Evolutionary conservation across 1,140 invertebrate genomes (phyloP).

Genomic region (Augochlora pura): DNA sequence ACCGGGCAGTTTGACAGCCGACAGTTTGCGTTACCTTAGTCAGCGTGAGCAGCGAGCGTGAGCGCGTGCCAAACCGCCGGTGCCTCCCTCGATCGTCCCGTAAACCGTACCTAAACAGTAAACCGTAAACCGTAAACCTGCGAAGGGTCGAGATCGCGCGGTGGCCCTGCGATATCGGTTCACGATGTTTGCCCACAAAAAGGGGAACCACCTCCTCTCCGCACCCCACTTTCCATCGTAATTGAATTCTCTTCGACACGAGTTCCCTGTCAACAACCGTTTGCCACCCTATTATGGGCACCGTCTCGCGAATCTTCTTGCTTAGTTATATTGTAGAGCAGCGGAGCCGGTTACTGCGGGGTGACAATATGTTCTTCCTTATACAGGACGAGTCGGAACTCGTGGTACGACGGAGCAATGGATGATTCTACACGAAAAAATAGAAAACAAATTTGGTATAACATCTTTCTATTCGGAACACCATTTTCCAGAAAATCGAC

Average conservation of each 20-base stretch:
- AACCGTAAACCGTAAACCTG: no score
- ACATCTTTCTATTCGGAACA: no score
- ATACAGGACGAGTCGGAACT: no score
- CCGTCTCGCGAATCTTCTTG: background rate
- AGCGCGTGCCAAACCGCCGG: conserved; percentile 4
- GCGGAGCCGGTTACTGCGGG: no score
- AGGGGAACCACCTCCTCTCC: background rate
- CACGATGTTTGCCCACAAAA: conserved; percentile 46
- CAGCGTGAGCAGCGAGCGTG: conserved; percentile 34
- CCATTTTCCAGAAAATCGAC: no score
- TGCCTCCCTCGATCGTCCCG: background rate
- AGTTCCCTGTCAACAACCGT: background rate
- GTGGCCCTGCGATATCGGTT: conserved; percentile 37
- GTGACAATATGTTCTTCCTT: no score
- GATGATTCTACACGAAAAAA: no score
- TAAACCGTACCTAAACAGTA: no score
- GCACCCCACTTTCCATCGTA: background rate
- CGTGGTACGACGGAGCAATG: no score
- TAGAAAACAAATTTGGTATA: no score
- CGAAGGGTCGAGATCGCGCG: conserved; percentile 18
- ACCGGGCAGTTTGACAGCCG: conserved; percentile 58
- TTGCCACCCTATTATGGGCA: background rate
- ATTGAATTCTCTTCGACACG: conserved; percentile 12
- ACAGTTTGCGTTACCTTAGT: conserved; percentile 57
- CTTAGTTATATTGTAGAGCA: no score